phyloP scores from a whole-genome alignment of 2,888 invertebrate species.

The Drosophila kokeensis region DNA sequence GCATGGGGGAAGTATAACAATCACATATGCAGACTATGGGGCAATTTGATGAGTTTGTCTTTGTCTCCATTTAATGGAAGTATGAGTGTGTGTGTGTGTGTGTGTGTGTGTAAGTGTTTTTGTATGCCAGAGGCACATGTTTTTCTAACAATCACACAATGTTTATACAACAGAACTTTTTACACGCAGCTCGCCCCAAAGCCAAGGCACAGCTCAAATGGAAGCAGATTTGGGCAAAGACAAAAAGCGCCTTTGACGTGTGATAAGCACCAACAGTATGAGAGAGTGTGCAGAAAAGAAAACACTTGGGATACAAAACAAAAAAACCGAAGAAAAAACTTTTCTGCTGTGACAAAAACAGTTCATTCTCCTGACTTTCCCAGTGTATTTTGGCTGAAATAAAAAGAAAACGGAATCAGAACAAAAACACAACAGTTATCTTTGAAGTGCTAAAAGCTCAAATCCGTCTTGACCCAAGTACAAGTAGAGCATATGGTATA shows the following conservation, averaged over 20 bases:
- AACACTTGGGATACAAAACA: slow-evolving; percentile 61
- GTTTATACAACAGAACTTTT: slow-evolving; percentile 80
- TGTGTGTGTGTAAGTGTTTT: slow-evolving; percentile 32
- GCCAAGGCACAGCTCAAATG: slow-evolving; percentile 63
- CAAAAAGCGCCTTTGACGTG: slow-evolving; percentile 81
- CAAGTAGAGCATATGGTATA: not conserved
- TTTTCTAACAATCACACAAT: slow-evolving; percentile 80
- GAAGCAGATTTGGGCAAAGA: slow-evolving; percentile 78
- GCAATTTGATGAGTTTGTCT: slow-evolving; percentile 75
- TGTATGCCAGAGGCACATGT: slow-evolving; percentile 69
- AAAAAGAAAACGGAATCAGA: slow-evolving; percentile 38
- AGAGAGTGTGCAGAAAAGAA: slow-evolving; percentile 35
- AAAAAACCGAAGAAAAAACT: slow-evolving; percentile 51
- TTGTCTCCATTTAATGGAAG: slow-evolving; percentile 26
- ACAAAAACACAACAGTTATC: slow-evolving; percentile 30
- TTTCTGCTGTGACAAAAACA: slow-evolving; percentile 69
- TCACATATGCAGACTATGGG: slow-evolving; percentile 78
- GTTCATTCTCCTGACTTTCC: slow-evolving; percentile 45
- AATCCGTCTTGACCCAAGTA: slow-evolving; percentile 21
- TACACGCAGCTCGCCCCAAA: slow-evolving; percentile 51
- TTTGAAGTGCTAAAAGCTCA: slow-evolving; percentile 41
- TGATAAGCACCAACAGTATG: slow-evolving; percentile 59
- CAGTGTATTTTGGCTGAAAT: not conserved
- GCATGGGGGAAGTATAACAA: slow-evolving; percentile 20
- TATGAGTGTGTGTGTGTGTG: slow-evolving; percentile 10